Percentiles rank a stretch among this genome's conserved stretches.
phyloP scores from a whole-genome alignment of 2,113 vertebrate species.

The Scatophagus argus region DNA sequence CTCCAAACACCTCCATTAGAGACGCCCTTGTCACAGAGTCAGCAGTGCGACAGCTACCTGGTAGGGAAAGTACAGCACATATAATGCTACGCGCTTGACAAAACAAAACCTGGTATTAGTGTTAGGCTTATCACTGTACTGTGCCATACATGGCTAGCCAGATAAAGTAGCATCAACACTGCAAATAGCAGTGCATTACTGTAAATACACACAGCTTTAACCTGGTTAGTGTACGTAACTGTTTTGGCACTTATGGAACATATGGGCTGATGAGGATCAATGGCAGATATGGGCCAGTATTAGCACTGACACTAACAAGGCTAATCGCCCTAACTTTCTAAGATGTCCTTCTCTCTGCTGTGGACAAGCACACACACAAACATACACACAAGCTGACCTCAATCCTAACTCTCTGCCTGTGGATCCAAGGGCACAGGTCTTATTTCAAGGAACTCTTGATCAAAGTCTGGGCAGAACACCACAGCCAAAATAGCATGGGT shows the following conservation, averaged over 20 bases:
- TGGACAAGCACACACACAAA: slow-evolving; percentile 16
- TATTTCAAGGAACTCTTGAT: slow-evolving; percentile 25
- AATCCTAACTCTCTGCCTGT: slow-evolving; percentile 57
- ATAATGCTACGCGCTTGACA: slow-evolving; percentile 16
- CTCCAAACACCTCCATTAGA: slow-evolving; percentile 33
- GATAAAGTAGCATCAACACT: slow-evolving; percentile 35
- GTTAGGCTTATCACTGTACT: slow-evolving; percentile 28
- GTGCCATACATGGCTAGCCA: slow-evolving; percentile 13
- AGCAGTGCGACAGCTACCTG: background rate
- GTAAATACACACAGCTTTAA: slow-evolving; percentile 63
- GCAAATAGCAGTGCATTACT: slow-evolving; percentile 61
- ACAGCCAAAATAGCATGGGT: background rate
- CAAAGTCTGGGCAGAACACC: slow-evolving; percentile 20
- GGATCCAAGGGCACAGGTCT: slow-evolving; percentile 50
- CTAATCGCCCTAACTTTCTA: slow-evolving; percentile 77
- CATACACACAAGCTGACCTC: slow-evolving; percentile 49
- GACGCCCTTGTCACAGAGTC: slow-evolving; percentile 33
- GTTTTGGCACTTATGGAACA: slow-evolving; percentile 49
- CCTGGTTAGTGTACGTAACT: slow-evolving; percentile 40
- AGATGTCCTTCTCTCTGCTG: slow-evolving; percentile 58
- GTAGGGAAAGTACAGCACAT: slow-evolving; percentile 29
- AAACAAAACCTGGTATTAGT: slow-evolving; percentile 30
- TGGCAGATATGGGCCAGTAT: slow-evolving; percentile 73
- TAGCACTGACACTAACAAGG: slow-evolving; percentile 65
- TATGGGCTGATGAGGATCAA: slow-evolving; percentile 73